Conservation (phyloP, 2,888 invertebrate species). For the Macrophya annulata region DNA sequence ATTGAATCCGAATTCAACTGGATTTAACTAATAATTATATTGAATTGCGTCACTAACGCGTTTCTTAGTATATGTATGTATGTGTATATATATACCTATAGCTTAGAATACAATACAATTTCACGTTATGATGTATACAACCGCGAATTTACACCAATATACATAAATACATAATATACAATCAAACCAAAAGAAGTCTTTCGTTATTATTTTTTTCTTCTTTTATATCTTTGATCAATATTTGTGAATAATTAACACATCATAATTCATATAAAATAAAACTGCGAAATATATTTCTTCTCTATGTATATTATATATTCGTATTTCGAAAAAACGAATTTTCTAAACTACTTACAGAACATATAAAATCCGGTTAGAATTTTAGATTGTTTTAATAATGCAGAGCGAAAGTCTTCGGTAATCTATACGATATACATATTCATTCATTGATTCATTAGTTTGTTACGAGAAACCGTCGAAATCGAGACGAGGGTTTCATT, state of each 20-base stretch:
- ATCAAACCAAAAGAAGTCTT: too few species aligned
- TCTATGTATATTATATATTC: too few species aligned
- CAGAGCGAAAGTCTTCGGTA: not conserved
- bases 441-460: constrained; percentile 10
- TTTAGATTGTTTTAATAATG: not conserved
- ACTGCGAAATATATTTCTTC: not conserved
- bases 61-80: not conserved
- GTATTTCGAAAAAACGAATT: not conserved
- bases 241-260: too few species aligned
- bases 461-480: not conserved
- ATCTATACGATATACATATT: constrained; percentile 1
- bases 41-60: constrained; percentile 35
- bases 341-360: not conserved
- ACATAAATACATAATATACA: not conserved
- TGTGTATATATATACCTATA: too few species aligned
- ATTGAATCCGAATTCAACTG: constrained; percentile 69
- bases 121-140: not conserved
- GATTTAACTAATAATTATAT: constrained; percentile 62
- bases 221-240: not conserved
- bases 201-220: too few species aligned
- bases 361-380: not conserved
- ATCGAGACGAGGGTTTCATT: not conserved
- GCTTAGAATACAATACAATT: not conserved
- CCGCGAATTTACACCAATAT: not conserved
- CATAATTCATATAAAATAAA: not conserved